phyloP scores from a whole-genome alignment of 2,888 invertebrate species.

The Stomorhina lunata region DNA sequence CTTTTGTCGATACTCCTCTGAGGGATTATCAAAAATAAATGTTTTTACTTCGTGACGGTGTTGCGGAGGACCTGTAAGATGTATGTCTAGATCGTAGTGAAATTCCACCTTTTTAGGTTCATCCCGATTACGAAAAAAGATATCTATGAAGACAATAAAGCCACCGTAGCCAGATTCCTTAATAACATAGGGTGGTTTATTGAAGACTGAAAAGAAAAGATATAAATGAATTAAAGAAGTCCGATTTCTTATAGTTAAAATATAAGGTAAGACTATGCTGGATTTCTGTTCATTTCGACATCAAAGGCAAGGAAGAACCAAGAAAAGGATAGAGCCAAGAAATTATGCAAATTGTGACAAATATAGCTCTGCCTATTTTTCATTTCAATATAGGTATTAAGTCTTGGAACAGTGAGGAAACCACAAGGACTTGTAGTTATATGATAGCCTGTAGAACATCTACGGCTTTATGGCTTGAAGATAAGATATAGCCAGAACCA shows the following conservation, averaged over 20 bases:
- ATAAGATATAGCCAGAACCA: too few species aligned
- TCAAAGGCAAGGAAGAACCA: too few species aligned
- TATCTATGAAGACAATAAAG: conserved; percentile 93
- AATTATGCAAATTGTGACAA: too few species aligned
- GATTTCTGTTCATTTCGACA: neutral
- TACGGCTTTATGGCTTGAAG: too few species aligned
- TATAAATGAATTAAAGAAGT: neutral
- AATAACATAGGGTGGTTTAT: conserved; percentile 93
- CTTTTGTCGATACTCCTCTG: conserved; percentile 93
- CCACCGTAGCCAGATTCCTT: conserved; percentile 98
- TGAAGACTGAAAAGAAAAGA: conserved; percentile 85
- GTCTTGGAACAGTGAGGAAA: too few species aligned
- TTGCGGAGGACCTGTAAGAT: conserved; percentile 87
- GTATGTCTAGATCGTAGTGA: conserved; percentile 92
- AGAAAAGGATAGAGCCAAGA: too few species aligned
- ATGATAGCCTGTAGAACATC: too few species aligned
- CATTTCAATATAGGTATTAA: too few species aligned
- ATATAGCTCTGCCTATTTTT: too few species aligned
- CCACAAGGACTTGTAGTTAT: too few species aligned
- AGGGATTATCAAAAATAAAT: conserved; percentile 90
- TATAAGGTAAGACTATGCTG: neutral
- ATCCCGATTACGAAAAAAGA: conserved; percentile 92
- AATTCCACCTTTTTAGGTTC: conserved; percentile 92
- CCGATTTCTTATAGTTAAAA: neutral
- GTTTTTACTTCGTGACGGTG: conserved; percentile 88